These are phyloP conservation scores for Disparrhopalites patrizii DNA, from an alignment of 2,888 invertebrate species.

Conservation along the genomic window DNA sequence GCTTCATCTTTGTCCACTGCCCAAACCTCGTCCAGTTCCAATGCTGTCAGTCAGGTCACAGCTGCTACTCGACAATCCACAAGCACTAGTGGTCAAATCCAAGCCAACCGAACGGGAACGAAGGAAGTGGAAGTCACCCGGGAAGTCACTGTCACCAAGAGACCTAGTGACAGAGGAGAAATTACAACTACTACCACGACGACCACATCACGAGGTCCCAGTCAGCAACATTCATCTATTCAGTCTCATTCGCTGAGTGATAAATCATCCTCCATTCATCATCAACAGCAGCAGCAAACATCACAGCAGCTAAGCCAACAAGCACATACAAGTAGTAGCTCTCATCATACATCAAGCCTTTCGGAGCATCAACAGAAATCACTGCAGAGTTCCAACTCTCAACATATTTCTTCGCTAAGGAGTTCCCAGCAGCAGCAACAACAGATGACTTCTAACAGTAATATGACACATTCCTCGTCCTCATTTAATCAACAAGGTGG, in stretches of 20 bases:
- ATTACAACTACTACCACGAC: constrained; percentile 35
- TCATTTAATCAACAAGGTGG: neutral
- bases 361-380: neutral
- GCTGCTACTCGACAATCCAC: constrained; percentile 11
- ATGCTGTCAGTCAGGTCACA: constrained; percentile 11
- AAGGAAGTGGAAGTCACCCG: constrained; percentile 45
- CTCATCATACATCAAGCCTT: constrained; percentile 12
- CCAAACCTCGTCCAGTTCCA: neutral
- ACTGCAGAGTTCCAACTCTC: neutral
- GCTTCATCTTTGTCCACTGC: constrained; percentile 1
- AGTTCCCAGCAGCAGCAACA: constrained; percentile 7
- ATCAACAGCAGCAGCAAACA: neutral
- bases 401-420: neutral
- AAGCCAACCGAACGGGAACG: constrained; percentile 52
- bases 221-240: neutral
- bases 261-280: neutral
- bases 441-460: neutral
- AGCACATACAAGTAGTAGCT: neutral
- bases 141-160: constrained; percentile 46
- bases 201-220: constrained; percentile 19
- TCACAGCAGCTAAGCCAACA: neutral
- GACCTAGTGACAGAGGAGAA: constrained; percentile 30
- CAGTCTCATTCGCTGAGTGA: constrained; percentile 5
- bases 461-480: constrained; percentile 1
- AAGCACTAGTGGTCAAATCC: constrained; percentile 20